Base-by-base conservation (phyloP, 2,113 vertebrate species). In the Alligator sinensis region DNA sequence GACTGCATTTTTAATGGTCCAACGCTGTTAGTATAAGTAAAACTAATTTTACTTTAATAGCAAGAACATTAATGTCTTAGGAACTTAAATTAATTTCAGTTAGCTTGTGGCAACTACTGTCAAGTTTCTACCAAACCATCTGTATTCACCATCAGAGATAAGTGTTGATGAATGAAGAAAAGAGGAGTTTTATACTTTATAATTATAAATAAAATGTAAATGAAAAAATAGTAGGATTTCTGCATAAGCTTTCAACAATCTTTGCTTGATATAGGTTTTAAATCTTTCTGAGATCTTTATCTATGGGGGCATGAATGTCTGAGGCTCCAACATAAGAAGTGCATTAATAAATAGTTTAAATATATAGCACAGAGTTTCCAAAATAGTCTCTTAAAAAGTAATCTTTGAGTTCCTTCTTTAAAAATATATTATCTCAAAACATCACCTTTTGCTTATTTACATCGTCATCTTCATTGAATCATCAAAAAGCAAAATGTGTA, bases 401-500 rank as follows among this genome's bases (percentile, higher is more conserved):
- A 88, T 93, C 57, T 78, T 55, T 11, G 30, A 76, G 60, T 54
- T 86, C 9, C 55, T 88, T 54, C 79, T 87, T 77, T 79, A 60
- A 74, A 94, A 82, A 17, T 55, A 70, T 18, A 22, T 3, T 85
- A 96, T 91, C 77, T 88, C n/a, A 94, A 94, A 82, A 63, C 74
- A 27, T 83, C 2, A 2, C 81, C 28, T 94, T 92, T 91, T 90
- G 54, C 57, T 92, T 89, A 88, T 61, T 97, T 94, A 70, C 70
- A 77, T 91, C 82, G 87, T 0, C 22, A 88, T 88, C 79, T 87
- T 86, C 30, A 24, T 82, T 95, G 87, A 90, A 91, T 91, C 78
- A 84, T 93, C 75, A 92, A 83, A 95, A 91, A 88, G 34, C 38
- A 86, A 87, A 87, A 93, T 47, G 28, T 89, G 58, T 82, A 74